Evolutionary conservation across 2,797 vertebrate genomes (phyloP).

Genomic region (Cyclura pinguis): DNA sequence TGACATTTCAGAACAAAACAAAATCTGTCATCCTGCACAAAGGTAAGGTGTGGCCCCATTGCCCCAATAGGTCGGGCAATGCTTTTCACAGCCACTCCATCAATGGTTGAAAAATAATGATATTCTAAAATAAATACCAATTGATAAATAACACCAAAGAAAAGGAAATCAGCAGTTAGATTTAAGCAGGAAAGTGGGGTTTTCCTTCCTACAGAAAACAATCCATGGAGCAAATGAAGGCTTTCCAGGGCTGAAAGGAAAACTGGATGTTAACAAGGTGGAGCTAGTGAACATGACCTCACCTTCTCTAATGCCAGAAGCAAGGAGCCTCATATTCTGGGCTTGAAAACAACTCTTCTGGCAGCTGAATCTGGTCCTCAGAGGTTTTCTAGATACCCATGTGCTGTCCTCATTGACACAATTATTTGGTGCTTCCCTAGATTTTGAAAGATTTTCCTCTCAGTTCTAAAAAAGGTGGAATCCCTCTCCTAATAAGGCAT

Average conservation of each 20-base stretch:
- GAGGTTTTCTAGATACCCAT: too few relatives aligned
- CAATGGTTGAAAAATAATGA: not conserved
- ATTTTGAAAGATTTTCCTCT: too few relatives aligned
- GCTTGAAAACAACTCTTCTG: too few relatives aligned
- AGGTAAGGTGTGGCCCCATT: conserved; percentile 34
- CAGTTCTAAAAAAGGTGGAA: too few relatives aligned
- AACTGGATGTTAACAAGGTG: not conserved
- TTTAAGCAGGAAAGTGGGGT: not conserved
- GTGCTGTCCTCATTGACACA: too few relatives aligned
- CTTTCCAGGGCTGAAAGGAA: not conserved
- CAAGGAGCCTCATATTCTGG: too few relatives aligned
- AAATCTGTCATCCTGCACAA: conserved; percentile 45
- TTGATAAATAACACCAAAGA: not conserved
- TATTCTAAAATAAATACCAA: not conserved
- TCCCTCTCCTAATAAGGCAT: too few relatives aligned
- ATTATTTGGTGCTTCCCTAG: too few relatives aligned
- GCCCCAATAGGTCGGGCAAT: conserved; percentile 44
- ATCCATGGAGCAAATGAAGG: not conserved
- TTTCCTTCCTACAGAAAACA: not conserved
- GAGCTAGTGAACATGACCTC: not conserved
- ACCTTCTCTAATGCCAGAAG: not conserved
- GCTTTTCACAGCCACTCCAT: conserved; percentile 18
- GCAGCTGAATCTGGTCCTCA: too few relatives aligned
- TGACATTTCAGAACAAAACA: conserved; percentile 29
- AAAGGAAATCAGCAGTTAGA: conserved; percentile 8